Evolutionary conservation across 1,140 invertebrate species (phyloP).

Genomic region (Scylla paramamosain): DNA sequence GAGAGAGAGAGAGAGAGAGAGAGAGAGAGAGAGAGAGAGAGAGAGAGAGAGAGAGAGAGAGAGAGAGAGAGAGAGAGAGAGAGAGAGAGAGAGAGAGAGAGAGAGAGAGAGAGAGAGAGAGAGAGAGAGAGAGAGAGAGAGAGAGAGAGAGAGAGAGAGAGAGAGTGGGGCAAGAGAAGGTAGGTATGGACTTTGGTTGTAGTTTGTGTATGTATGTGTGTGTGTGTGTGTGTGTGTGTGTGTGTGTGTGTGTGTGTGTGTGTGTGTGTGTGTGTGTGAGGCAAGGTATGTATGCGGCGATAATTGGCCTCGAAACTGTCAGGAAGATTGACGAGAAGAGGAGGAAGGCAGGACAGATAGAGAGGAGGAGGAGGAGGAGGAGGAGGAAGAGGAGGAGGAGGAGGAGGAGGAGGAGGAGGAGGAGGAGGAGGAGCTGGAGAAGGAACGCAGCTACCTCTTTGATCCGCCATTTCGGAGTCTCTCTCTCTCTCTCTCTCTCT

Average conservation of each 20-base stretch:
- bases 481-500: no score
- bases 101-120: no score
- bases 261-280: not conserved
- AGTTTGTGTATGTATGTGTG: no score
- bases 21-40: not conserved
- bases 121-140: not conserved
- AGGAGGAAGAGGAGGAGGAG: no score
- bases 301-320: not conserved
- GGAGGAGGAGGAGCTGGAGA: no score
- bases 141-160: not conserved
- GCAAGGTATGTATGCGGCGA: not conserved
- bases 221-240: constrained; percentile 8
- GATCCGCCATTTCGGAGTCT: no score
- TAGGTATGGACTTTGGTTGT: not conserved
- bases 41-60: not conserved
- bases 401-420: no score
- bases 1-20: not conserved
- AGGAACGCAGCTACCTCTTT: no score
- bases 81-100: no score
- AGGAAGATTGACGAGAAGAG: not conserved
- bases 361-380: not conserved
- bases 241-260: constrained; percentile 2
- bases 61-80: not conserved
- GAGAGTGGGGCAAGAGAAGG: not conserved
- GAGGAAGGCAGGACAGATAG: not conserved